Evolutionary conservation across 2,113 vertebrate genomes (phyloP).

Genomic region (Passer domesticus): DNA sequence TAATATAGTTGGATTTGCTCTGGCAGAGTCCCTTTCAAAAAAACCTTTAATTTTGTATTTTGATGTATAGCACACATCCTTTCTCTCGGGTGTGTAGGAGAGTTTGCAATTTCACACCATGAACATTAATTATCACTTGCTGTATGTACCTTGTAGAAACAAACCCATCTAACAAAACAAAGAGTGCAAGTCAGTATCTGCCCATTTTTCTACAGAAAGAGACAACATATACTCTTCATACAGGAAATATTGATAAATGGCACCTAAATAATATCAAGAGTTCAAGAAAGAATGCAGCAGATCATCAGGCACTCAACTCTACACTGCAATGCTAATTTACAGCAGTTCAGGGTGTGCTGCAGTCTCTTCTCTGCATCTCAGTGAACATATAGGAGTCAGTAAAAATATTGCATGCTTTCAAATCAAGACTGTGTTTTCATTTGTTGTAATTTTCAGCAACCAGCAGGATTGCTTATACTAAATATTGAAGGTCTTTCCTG

Average conservation of each 20-base stretch:
- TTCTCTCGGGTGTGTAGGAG: background rate
- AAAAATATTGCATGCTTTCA: background rate
- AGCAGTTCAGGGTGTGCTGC: background rate
- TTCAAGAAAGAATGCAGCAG: background rate
- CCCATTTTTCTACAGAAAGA: background rate
- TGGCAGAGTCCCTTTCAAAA: background rate
- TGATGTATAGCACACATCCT: background rate
- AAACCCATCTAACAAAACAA: background rate
- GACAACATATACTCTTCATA: background rate
- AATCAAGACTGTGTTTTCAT: background rate
- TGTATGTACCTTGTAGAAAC: background rate
- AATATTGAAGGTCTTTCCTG: background rate
- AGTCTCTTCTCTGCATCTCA: background rate
- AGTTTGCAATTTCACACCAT: background rate
- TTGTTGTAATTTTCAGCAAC: background rate
- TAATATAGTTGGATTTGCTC: background rate
- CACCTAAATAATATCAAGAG: background rate
- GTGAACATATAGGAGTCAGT: background rate
- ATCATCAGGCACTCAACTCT: background rate
- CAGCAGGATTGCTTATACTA: background rate
- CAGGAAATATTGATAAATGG: background rate
- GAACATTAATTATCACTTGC: constrained; percentile 12
- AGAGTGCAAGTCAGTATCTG: background rate
- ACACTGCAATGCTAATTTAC: background rate
- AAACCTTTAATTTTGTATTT: background rate